Evolutionary conservation across 2,888 invertebrate genomes (phyloP), one percentile per base, ranked within the genome.

Genomic region (Sarcophaga caerulescens): DNA sequence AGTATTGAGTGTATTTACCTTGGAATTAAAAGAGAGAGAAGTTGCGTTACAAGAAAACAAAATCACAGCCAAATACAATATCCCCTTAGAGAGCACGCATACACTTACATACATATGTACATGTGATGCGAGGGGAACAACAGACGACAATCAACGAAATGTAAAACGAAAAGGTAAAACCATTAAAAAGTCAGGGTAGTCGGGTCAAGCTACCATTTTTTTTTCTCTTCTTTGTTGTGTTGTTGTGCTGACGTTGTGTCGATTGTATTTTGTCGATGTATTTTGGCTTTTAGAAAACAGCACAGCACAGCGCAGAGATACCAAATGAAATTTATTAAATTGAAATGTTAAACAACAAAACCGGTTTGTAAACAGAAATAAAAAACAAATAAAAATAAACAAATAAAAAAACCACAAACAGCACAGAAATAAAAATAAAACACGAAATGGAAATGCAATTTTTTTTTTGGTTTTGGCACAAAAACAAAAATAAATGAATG

Each of bases 141-240:
- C 12, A 14, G 4, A 14, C 12, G 17, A 17, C 12, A 14, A 14
- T 52, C 12, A 17, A 52, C 14, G 17, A 52, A 52, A 52, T 52
- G 52, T 52, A 52, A 59, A 45, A 63, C 74, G 62, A 73, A 73
- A 45, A 69, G n/a, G 4, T 52, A 52, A 52, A 52, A 52, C 52
- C 52, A 52, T 52, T 52, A 52, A 52, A 14, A 70, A 70, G 77
- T 81, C 81, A 83, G 81, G 84, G 81, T 84, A 81, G 86, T 75
- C 78, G 73, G 86, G 86, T 84, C 84, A 86, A 86, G 74, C 73
- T 59, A 60, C 62, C 71, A 71, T 3, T 63, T 14, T 52, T 52
- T 75, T 66, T 57, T 65, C 17, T 35, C 21, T 47, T 59, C 44
- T 52, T 73, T 68, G 19, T 21, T 73, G 17, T 23, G 57, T 47